phyloP scores from a whole-genome alignment of 2,797 vertebrate genomes.

The Mus minutoides region DNA sequence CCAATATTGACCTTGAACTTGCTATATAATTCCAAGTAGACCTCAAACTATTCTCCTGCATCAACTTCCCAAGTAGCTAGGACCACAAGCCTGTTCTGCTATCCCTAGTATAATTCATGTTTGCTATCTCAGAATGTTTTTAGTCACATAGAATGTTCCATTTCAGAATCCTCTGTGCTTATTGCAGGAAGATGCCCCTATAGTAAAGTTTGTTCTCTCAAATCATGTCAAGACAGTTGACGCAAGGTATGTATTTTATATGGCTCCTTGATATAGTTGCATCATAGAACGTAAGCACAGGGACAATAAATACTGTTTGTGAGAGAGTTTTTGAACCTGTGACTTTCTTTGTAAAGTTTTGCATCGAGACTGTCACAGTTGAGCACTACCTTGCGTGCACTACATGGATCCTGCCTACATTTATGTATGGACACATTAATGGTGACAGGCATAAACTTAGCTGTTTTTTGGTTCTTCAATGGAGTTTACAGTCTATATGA shows the following conservation, averaged over 20 bases:
- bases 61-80: not conserved
- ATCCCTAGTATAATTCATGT: not conserved
- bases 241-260: not conserved
- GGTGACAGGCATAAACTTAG: not conserved
- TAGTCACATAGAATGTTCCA: not conserved
- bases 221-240: not conserved
- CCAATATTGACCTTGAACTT: not conserved
- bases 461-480: not conserved
- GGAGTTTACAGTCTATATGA: not conserved
- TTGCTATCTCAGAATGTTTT: not conserved
- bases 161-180: not conserved
- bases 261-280: not conserved
- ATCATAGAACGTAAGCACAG: not conserved
- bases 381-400: not conserved
- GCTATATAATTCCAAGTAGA: not conserved
- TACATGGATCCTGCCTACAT: not conserved
- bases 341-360: not conserved
- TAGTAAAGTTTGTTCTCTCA: not conserved
- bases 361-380: not conserved
- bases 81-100: not conserved
- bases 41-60: not conserved
- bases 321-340: not conserved
- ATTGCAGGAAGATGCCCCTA: not conserved
- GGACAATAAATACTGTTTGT: not conserved
- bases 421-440: not conserved